phyloP scores from a whole-genome alignment of 2,113 vertebrate species.

The Plotosus lineatus region DNA sequence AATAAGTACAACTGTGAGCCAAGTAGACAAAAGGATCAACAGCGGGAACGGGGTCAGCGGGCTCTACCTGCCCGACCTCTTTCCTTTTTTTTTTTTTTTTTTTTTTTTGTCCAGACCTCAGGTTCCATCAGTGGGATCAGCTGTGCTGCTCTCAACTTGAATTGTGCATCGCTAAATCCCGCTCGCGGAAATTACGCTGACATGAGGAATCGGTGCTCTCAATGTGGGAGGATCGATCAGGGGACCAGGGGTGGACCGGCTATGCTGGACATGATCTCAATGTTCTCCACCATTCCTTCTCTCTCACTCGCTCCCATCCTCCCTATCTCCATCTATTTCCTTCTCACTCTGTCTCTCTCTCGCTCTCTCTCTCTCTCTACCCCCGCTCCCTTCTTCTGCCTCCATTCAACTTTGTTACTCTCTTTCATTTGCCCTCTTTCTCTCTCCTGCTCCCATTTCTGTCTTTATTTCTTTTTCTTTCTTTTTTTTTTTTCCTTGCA shows the following conservation, averaged over 20 bases:
- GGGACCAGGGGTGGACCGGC: neutral
- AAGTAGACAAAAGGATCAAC: constrained; percentile 32
- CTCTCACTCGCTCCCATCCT: neutral
- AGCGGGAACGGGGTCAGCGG: neutral
- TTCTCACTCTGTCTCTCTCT: neutral
- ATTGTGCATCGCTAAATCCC: neutral
- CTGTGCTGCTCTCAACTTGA: neutral
- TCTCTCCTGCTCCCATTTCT: neutral
- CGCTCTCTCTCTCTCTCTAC: neutral
- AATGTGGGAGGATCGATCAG: neutral
- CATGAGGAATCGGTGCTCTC: neutral
- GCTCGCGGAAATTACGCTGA: neutral
- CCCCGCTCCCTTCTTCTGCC: too few species aligned
- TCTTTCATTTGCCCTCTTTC: neutral
- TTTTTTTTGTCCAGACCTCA: constrained; percentile 16
- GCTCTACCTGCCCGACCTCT: neutral
- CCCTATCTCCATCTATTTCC: neutral
- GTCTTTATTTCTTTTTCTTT: neutral
- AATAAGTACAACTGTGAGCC: constrained; percentile 19
- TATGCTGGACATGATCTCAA: neutral
- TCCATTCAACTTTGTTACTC: too few species aligned
- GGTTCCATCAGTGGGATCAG: neutral
- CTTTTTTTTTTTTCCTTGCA: too few species aligned
- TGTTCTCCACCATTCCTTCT: neutral
- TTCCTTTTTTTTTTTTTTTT: neutral